Evolutionary conservation across 2,797 vertebrate species (phyloP).

Genomic region (Chanos chanos): DNA sequence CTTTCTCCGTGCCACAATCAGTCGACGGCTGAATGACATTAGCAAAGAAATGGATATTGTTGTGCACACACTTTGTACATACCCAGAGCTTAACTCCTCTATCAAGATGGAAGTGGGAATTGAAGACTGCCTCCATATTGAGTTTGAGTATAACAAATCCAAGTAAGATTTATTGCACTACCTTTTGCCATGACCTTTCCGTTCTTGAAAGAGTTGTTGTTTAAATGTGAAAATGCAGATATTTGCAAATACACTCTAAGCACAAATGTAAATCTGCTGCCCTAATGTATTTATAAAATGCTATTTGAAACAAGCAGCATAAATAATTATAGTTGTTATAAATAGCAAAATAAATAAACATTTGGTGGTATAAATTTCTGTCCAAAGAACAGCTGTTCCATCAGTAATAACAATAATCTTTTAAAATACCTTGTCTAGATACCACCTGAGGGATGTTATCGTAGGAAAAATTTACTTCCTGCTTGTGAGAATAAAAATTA

Average conservation of each 20-base stretch:
- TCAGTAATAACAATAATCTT: neutral
- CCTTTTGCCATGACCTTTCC: neutral
- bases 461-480: conserved; percentile 99
- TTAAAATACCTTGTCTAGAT: conserved; percentile 64
- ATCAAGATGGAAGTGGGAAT: conserved; percentile 99
- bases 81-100: conserved; percentile 96
- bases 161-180: conserved; percentile 76
- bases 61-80: conserved; percentile 93
- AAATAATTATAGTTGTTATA: no score
- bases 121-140: conserved; percentile 97
- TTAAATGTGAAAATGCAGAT: neutral
- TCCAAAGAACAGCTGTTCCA: no score
- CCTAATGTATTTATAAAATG: no score
- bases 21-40: conserved; percentile 91
- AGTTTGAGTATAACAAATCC: conserved; percentile 99
- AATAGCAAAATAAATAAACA: no score
- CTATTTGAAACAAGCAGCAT: no score
- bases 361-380: no score
- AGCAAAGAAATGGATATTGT: conserved; percentile 97
- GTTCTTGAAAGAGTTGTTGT: neutral
- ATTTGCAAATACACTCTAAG: no score
- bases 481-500: conserved; percentile 97
- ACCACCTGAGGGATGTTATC: conserved; percentile 97
- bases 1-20: conserved; percentile 94
- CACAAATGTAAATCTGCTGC: no score